Base-by-base conservation (phyloP, 2,888 invertebrate species). In the Pandemis corylana region DNA sequence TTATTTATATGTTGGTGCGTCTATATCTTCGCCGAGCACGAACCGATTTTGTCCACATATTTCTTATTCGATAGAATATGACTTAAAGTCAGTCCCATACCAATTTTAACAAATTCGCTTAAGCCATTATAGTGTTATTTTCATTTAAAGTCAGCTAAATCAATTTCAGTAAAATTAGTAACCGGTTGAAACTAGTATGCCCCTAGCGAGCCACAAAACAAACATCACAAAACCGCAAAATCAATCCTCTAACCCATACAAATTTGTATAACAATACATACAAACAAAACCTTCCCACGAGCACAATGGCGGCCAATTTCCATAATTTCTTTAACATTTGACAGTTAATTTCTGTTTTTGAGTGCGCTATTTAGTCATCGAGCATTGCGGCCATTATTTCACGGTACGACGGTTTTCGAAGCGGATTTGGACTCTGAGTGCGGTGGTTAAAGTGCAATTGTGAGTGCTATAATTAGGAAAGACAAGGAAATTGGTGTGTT, bases 331-430 rank as follows among this genome's bases (percentile, higher is more conserved):
- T 74, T 66, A 72, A 70, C 63, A 61, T 78, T 76, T 78, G 78
- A 77, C 79, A 78, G 76, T 71, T 79, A 78, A 78, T 79, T 79
- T 79, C 63, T 71, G 72, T 76, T 72, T 76, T 76, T 72, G 79
- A 79, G 74, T 77, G 72, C 68, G 72, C 72, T 76, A 75, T 77
- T 78, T 77, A 76, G 53, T 46, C 59, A 65, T 44, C 28, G 71
- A 64, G 61, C 76, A 68, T 76, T 70, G 53, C 13, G 46, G 61
- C 63, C 67, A 75, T 75, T 75, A 71, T 75, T 75, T 63, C 62
- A 75, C 41, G 75, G 66, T 75, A 46, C 62, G 71, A 15, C 56
- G 67, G 12, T n/a, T 20, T 9, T 13, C 13, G 13, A 20, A 12
- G 13, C 12, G 3, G 46, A 20, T 28, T 65, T 59, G 28, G 59